phyloP scores from a whole-genome alignment of 1,140 invertebrate genomes.

The Drosophila sproati region DNA sequence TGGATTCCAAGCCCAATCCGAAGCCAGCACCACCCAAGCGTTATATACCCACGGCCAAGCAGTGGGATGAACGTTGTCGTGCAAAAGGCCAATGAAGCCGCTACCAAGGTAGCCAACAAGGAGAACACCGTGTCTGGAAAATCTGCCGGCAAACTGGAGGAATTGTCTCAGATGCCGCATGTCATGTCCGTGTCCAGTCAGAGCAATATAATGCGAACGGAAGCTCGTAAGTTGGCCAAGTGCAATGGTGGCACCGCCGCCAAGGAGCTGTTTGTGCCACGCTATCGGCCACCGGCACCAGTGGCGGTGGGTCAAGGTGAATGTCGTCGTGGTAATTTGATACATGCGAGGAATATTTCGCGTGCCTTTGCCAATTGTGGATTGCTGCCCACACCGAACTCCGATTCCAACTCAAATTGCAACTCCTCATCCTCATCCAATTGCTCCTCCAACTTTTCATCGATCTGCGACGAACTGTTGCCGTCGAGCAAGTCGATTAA shows the following conservation, averaged over 20 bases:
- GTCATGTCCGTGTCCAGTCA: constrained; percentile 17
- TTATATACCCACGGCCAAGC: constrained; percentile 66
- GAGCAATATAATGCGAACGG: constrained; percentile 14
- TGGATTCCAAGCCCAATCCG: too few relatives aligned
- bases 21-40: constrained; percentile 15
- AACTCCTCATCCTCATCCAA: too few relatives aligned
- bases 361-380: constrained; percentile 22
- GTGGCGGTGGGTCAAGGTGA: constrained; percentile 10
- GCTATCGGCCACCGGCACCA: constrained; percentile 27
- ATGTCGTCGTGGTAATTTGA: constrained; percentile 44
- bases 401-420: neutral
- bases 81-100: constrained; percentile 22
- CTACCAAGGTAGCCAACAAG: constrained; percentile 15
- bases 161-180: neutral
- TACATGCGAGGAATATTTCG: constrained; percentile 35
- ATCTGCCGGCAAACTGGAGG: neutral
- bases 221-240: too few relatives aligned
- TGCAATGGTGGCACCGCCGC: neutral
- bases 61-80: constrained; percentile 65
- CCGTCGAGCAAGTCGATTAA: neutral
- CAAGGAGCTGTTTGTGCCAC: constrained; percentile 19
- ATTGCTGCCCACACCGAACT: constrained; percentile 16
- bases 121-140: constrained; percentile 22
- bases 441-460: too few relatives aligned
- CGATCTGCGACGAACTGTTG: neutral